Evolutionary conservation across 2,888 invertebrate genomes (phyloP).

Genomic region (Xanthorhoe designata): DNA sequence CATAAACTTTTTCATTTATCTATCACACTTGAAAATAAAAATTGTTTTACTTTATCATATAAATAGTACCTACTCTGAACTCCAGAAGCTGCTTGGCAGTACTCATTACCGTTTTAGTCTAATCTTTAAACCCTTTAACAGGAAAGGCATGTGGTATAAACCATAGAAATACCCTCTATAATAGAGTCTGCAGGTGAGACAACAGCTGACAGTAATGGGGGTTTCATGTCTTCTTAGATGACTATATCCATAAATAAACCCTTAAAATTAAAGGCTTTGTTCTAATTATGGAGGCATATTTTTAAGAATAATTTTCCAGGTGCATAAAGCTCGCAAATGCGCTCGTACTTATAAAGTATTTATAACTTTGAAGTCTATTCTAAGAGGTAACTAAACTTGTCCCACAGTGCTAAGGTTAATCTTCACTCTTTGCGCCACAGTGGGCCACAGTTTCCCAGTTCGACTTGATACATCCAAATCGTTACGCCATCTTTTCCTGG

Average conservation of each 20-base stretch:
- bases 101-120: slow-evolving; percentile 12
- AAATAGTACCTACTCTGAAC: no score
- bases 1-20: no score
- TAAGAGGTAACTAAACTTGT: no score
- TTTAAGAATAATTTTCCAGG: no score
- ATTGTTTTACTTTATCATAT: background rate
- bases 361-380: no score
- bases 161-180: slow-evolving; percentile 24
- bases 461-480: no score
- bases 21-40: no score
- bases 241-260: slow-evolving; percentile 28
- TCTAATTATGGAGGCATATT: slow-evolving; percentile 11
- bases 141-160: slow-evolving; percentile 15
- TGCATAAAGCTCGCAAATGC: background rate
- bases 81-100: background rate
- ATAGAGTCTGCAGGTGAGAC: slow-evolving; percentile 41
- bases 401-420: no score
- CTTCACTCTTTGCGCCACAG: no score
- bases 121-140: slow-evolving; percentile 21
- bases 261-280: slow-evolving; percentile 7
- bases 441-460: no score
- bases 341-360: no score
- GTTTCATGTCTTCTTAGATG: slow-evolving; percentile 31
- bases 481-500: no score
- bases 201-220: slow-evolving; percentile 47